phyloP scores from a whole-genome alignment of 1,140 invertebrate genomes.

The Bombyx mandarina region DNA sequence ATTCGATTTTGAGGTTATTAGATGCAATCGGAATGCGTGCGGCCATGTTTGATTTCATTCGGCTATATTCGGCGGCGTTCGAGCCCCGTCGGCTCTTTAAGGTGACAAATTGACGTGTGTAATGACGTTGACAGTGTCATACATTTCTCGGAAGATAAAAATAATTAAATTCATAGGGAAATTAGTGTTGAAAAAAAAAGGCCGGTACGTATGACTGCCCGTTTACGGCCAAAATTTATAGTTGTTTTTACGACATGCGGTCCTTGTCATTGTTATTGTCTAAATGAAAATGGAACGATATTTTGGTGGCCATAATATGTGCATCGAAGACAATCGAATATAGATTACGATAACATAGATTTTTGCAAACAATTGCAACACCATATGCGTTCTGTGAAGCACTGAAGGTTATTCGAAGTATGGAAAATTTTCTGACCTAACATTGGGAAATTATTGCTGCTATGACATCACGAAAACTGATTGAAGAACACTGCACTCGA shows the following conservation, averaged over 20 bases:
- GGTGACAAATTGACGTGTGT: slow-evolving; percentile 49
- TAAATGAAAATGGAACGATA: no score
- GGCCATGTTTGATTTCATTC: slow-evolving; percentile 52
- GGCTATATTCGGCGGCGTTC: slow-evolving; percentile 46
- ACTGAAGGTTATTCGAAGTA: background rate
- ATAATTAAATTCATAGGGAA: slow-evolving; percentile 30
- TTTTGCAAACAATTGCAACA: background rate
- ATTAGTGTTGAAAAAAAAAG: slow-evolving; percentile 18
- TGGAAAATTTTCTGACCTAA: no score
- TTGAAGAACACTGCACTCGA: no score
- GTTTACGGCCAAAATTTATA: slow-evolving; percentile 16
- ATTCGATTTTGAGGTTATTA: slow-evolving; percentile 69
- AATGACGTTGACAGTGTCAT: slow-evolving; percentile 32
- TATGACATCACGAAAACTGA: no score
- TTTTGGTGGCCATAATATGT: no score
- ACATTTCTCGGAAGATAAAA: slow-evolving; percentile 47
- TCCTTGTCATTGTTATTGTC: slow-evolving; percentile 5
- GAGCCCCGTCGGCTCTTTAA: slow-evolving; percentile 34
- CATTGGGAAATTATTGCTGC: no score
- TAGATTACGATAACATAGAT: slow-evolving; percentile 1
- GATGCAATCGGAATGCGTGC: slow-evolving; percentile 65
- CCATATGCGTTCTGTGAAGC: background rate
- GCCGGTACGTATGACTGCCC: slow-evolving; percentile 16
- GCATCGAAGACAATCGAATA: background rate
- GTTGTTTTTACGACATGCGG: slow-evolving; percentile 10